Percentiles rank a stretch among this genome's conserved stretches.
Conservation (phyloP, 2,797 vertebrate genomes). For the Sciurus vulgaris region DNA sequence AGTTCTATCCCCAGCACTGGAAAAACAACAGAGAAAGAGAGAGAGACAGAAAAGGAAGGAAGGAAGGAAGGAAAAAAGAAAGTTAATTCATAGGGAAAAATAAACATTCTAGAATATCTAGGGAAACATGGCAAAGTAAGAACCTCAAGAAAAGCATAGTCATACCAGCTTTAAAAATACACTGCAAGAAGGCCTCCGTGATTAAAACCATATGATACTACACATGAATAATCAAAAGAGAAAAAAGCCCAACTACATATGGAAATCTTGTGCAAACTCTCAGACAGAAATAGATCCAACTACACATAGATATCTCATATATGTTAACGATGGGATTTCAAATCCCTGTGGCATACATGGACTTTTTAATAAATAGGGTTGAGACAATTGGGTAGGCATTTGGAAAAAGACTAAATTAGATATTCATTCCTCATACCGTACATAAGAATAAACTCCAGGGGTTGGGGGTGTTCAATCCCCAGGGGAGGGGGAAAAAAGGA, state of each 20-base stretch:
- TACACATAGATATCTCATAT: neutral
- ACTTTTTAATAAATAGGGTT: slow-evolving; percentile 34
- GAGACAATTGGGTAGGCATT: neutral
- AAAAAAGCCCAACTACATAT: neutral
- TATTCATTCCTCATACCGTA: neutral
- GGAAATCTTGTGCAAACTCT: neutral
- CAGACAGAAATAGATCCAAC: neutral
- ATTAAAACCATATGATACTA: neutral
- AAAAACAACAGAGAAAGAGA: neutral
- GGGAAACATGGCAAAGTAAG: slow-evolving; percentile 31
- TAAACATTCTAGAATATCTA: slow-evolving; percentile 30
- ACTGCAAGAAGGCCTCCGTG: neutral
- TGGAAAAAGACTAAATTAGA: slow-evolving; percentile 51
- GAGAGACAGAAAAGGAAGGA: neutral
- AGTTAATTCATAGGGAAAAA: slow-evolving; percentile 21
- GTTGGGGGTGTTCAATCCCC: too few relatives aligned
- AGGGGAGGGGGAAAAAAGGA: neutral
- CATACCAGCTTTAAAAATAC: neutral
- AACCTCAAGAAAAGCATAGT: neutral
- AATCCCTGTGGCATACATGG: neutral
- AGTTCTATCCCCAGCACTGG: neutral
- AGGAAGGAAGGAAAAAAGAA: too few relatives aligned
- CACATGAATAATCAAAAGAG: neutral
- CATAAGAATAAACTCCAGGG: neutral
- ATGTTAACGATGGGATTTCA: neutral